These are phyloP conservation scores for Nasonia giraulti DNA, from an alignment of 1,140 invertebrate genomes.

Conservation along the genomic window DNA sequence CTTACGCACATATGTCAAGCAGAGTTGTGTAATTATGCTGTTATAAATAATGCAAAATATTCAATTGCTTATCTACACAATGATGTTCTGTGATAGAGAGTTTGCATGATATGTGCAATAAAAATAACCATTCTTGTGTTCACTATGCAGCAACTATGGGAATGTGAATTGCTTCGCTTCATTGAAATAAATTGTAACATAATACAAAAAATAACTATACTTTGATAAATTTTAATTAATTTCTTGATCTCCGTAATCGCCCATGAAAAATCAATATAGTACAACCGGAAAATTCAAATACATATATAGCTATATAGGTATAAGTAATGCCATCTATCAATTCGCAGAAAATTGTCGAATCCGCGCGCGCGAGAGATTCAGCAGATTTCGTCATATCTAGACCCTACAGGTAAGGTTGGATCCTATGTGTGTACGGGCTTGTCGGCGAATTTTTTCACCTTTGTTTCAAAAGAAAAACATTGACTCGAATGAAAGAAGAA, in stretches of 20 bases:
- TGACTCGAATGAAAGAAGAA: neutral
- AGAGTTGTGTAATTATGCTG: too few relatives aligned
- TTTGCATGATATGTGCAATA: too few relatives aligned
- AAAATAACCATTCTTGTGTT: too few relatives aligned
- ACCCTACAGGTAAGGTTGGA: slow-evolving; percentile 10
- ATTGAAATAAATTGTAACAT: neutral
- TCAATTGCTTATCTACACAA: neutral
- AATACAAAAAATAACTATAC: neutral
- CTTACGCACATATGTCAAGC: too few relatives aligned
- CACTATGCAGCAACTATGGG: too few relatives aligned
- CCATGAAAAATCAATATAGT: too few relatives aligned
- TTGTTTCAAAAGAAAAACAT: neutral
- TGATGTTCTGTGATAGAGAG: neutral
- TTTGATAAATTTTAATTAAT: too few relatives aligned
- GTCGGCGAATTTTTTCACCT: neutral
- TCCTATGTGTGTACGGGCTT: neutral
- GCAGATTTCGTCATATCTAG: neutral
- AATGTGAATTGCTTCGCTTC: too few relatives aligned
- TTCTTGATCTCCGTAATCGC: too few relatives aligned
- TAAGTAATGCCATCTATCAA: neutral
- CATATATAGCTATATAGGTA: too few relatives aligned
- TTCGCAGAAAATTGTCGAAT: neutral
- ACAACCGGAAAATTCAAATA: neutral
- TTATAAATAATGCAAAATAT: neutral
- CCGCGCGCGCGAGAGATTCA: too few relatives aligned